These are phyloP conservation scores for Resseliella maxima DNA, from an alignment of 2,888 invertebrate species.

Conservation along the genomic window DNA sequence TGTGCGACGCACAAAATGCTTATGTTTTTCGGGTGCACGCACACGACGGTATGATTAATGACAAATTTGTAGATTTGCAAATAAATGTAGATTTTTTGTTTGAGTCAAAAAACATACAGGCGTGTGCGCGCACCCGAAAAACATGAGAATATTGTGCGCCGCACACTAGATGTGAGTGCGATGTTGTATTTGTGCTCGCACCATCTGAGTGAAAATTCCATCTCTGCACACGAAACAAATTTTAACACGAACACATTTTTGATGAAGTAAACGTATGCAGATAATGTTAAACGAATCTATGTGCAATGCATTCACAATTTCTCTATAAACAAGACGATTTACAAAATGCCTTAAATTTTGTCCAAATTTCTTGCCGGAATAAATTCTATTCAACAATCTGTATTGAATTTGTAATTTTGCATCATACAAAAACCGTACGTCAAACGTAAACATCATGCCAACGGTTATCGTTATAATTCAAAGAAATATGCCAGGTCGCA, in stretches of 20 bases:
- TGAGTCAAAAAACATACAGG: too few species aligned
- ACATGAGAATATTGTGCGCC: too few species aligned
- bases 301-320: conserved; percentile 19
- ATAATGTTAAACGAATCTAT: conserved; percentile 32
- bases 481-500: neutral
- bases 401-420: neutral
- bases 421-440: neutral
- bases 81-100: too few species aligned
- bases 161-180: too few species aligned
- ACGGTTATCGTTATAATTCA: neutral
- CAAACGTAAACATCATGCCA: neutral
- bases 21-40: too few species aligned
- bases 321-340: neutral
- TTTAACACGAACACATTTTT: conserved; percentile 23
- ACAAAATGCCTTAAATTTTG: neutral
- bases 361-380: neutral
- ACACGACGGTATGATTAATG: too few species aligned
- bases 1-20: too few species aligned
- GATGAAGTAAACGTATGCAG: conserved; percentile 48
- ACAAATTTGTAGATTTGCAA: too few species aligned
- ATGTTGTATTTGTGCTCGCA: too few species aligned
- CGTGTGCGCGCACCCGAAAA: neutral
- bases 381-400: neutral
- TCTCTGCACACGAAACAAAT: too few species aligned
- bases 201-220: too few species aligned